Evolutionary conservation across 2,888 invertebrate genomes (phyloP), one percentile per base, ranked within the genome.

Genomic region (Eupsilia transversa): DNA sequence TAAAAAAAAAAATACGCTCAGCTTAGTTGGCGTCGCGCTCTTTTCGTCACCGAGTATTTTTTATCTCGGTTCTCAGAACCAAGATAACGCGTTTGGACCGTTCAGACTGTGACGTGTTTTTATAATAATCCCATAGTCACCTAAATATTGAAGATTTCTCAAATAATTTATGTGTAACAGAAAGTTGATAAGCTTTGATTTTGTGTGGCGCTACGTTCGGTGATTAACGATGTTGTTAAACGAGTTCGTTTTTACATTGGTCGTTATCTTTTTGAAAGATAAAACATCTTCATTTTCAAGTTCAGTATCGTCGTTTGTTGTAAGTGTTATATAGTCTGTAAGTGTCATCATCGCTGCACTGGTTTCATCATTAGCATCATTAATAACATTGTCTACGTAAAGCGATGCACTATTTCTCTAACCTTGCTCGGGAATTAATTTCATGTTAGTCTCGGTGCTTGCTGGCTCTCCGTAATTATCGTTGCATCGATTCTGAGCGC

Each of bases 401-500:
- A 89, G 85, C 87, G 82, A 82, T 91, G 92, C 89, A 90, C 89
- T 92, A 90, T 92, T 92, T 91, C 91, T 91, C 89, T 89, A 89
- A 88, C 86, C 89, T 90, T 87, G 76, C 85, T 87, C 82, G 86
- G 84, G 88, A 91, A 94, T 94, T 94, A 93, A 94, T 94, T 92
- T 91, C 89, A 92, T 88, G 87, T 80, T 74, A 83, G 85, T 77
- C 85, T 85, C 82, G 88, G 85, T 77, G 89, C 87, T 89, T 89
- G 89, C 89, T 72, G 59, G 87, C 86, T 91, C 85, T 91, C 87
- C 80, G 91, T 93, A 94, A 94, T 95, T 94, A 94, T 93, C 92
- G 90, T 84, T 86, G 92, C 92, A 92, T 92, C 92, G 92, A 93
- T 94, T 90, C 89, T 90, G 89, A 88, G 89, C 90, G 91, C 90